phyloP scores from a whole-genome alignment of 2,888 invertebrate species.

The Shargacucullia verbasci region DNA sequence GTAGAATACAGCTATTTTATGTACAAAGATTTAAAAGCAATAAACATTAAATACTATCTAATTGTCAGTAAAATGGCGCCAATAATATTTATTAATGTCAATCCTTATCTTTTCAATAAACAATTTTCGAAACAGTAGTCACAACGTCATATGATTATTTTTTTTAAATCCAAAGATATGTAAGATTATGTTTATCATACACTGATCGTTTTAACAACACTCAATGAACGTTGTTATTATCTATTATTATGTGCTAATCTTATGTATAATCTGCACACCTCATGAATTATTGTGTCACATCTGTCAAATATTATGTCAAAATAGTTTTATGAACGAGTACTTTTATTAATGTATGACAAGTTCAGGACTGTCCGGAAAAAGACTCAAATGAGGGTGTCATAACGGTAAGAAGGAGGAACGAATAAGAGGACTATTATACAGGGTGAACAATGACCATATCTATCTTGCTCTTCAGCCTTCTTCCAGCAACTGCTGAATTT shows the following conservation, averaged over 20 bases:
- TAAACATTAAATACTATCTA: no score
- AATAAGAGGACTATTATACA: no score
- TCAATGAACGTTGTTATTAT: slow-evolving; percentile 46
- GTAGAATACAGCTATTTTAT: no score
- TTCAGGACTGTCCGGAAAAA: no score
- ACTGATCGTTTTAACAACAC: slow-evolving; percentile 39
- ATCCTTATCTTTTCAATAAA: slow-evolving; percentile 20
- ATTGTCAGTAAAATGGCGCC: neutral
- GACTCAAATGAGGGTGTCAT: no score
- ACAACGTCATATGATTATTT: slow-evolving; percentile 32
- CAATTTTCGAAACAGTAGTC: slow-evolving; percentile 38
- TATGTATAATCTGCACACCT: slow-evolving; percentile 33
- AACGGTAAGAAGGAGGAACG: no score
- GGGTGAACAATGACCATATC: no score
- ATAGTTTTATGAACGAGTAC: neutral
- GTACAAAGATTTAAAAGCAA: no score
- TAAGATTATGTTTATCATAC: slow-evolving; percentile 2
- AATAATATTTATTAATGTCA: neutral
- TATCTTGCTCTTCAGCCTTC: no score
- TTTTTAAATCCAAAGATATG: slow-evolving; percentile 34
- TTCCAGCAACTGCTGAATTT: no score
- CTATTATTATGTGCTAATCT: slow-evolving; percentile 44
- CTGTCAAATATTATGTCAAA: slow-evolving; percentile 54
- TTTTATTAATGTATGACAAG: no score
- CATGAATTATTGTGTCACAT: slow-evolving; percentile 43